Conservation (phyloP, 2,113 vertebrate genomes). For the Podocnemis expansa region DNA sequence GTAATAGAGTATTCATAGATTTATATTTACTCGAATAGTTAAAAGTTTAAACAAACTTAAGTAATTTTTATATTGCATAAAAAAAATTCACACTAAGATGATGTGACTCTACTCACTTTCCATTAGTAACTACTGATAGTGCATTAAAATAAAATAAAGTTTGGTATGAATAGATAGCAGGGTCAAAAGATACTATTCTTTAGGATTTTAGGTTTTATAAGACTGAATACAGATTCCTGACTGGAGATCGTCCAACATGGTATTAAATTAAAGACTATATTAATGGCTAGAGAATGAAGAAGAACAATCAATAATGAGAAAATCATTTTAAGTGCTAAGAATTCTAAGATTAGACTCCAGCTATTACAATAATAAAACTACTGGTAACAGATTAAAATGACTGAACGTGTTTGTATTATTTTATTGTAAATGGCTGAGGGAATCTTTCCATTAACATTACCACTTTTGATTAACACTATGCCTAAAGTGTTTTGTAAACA, state of each 20-base stretch:
- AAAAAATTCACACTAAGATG: background rate
- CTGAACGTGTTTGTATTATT: constrained; percentile 51
- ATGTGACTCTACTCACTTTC: background rate
- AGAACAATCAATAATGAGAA: constrained; percentile 68
- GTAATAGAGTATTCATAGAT: background rate
- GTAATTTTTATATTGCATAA: background rate
- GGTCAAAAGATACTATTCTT: constrained; percentile 25
- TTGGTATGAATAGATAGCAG: constrained; percentile 39
- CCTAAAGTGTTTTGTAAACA: background rate
- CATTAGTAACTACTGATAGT: background rate
- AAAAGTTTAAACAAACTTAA: background rate
- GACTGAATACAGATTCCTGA: constrained; percentile 60
- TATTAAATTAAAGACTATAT: constrained; percentile 62
- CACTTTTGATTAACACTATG: constrained; percentile 17
- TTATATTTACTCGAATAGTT: background rate
- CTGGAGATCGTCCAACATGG: constrained; percentile 56
- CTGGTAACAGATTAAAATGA: constrained; percentile 65
- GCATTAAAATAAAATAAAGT: constrained; percentile 7
- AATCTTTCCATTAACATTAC: constrained; percentile 55
- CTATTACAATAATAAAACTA: constrained; percentile 66
- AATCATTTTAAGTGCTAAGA: constrained; percentile 29
- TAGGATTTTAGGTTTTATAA: constrained; percentile 56
- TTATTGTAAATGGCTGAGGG: constrained; percentile 51
- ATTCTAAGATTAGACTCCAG: constrained; percentile 63
- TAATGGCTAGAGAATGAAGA: constrained; percentile 71